Evolutionary conservation across 1,140 invertebrate species (phyloP).

Genomic region (Venustaconcha ellipsiformis): DNA sequence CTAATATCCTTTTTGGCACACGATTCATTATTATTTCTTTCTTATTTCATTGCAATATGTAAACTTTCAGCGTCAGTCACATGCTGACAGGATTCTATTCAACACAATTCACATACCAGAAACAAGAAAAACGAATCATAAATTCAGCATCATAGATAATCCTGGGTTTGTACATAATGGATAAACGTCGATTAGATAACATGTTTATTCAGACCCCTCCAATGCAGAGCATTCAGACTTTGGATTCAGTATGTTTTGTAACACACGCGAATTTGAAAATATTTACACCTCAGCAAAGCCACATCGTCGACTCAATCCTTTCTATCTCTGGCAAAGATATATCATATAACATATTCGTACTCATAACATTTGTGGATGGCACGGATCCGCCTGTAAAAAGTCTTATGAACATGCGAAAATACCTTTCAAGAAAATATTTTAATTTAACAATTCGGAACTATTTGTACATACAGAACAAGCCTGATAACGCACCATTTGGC

Average conservation of each 20-base stretch:
- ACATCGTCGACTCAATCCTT: constrained; percentile 37
- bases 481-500: background rate
- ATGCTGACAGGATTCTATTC: constrained; percentile 25
- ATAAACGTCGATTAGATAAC: constrained; percentile 29
- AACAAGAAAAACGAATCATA: constrained; percentile 1
- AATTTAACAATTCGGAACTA: constrained; percentile 21
- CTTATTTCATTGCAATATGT: no score
- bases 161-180: constrained; percentile 29
- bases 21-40: no score
- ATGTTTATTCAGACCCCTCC: constrained; percentile 2
- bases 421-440: constrained; percentile 19
- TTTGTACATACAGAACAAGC: constrained; percentile 9
- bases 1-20: no score
- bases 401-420: constrained; percentile 11
- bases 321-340: constrained; percentile 41
- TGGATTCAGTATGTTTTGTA: constrained; percentile 31
- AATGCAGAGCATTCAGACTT: constrained; percentile 21
- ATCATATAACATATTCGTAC: constrained; percentile 31
- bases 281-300: constrained; percentile 16
- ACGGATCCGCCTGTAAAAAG: constrained; percentile 14
- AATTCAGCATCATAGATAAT: constrained; percentile 14
- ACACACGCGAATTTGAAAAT: constrained; percentile 11
- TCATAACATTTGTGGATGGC: constrained; percentile 38
- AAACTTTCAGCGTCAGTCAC: background rate
- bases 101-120: constrained; percentile 17